Evolutionary conservation across 2,888 invertebrate genomes (phyloP).

Genomic region (Phragmatobia fuliginosa): DNA sequence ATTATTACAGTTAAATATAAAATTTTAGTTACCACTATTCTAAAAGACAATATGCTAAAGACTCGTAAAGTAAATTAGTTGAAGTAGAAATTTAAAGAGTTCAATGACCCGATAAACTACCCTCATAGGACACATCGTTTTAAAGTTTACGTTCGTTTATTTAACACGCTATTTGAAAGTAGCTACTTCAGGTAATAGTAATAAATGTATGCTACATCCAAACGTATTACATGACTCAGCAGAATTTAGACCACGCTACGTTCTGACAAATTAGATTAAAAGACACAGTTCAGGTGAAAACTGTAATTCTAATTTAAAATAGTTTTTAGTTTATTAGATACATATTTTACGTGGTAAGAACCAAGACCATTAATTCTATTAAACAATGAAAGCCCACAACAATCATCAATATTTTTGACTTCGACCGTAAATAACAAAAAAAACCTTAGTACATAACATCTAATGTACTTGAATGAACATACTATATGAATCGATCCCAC

Average conservation of each 20-base stretch:
- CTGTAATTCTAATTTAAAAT: too few relatives aligned
- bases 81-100: slow-evolving; percentile 20
- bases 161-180: neutral
- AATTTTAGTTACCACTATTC: neutral
- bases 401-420: too few relatives aligned
- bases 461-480: neutral
- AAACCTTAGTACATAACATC: neutral
- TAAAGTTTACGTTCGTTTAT: neutral
- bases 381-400: too few relatives aligned
- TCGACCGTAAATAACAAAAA: too few relatives aligned
- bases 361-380: too few relatives aligned
- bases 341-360: too few relatives aligned
- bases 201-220: neutral
- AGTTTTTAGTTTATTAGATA: too few relatives aligned
- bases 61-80: slow-evolving; percentile 10
- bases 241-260: neutral
- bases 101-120: slow-evolving; percentile 30
- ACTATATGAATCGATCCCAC: neutral
- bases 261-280: neutral
- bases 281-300: neutral
- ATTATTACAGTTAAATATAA: neutral
- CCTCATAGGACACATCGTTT: slow-evolving; percentile 7
- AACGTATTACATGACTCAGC: neutral
- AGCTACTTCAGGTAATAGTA: neutral
- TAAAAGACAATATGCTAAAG: neutral